Conservation (phyloP, 2,888 invertebrate species). For the Mamestra brassicae region DNA sequence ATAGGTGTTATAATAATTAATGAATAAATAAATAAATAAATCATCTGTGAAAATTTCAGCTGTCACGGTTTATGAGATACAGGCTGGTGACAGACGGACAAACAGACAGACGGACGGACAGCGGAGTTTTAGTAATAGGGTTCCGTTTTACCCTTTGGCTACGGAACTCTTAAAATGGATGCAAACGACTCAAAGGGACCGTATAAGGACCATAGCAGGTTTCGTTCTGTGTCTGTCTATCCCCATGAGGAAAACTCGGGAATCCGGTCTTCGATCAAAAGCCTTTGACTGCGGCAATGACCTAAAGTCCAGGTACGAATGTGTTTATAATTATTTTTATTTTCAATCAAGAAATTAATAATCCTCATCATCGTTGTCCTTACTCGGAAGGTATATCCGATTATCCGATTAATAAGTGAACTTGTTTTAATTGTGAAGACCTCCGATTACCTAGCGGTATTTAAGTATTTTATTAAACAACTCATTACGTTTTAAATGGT, state of each 20-base stretch:
- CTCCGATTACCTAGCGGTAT: slow-evolving; percentile 57
- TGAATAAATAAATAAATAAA: no score
- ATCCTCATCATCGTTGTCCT: slow-evolving; percentile 31
- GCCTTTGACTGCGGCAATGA: slow-evolving; percentile 1
- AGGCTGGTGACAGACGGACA: no score
- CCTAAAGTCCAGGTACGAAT: slow-evolving; percentile 14
- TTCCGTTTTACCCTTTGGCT: no score
- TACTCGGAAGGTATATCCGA: slow-evolving; percentile 47
- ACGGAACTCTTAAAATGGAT: no score
- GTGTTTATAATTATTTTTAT: slow-evolving; percentile 12
- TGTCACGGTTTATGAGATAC: no score
- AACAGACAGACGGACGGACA: no score
- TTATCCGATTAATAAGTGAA: slow-evolving; percentile 21
- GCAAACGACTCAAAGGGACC: not conserved
- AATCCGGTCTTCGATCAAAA: slow-evolving; percentile 1
- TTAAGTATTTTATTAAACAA: slow-evolving; percentile 43
- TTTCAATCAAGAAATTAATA: slow-evolving; percentile 38
- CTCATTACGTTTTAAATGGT: slow-evolving; percentile 47
- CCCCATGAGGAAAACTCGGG: no score
- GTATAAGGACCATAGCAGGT: no score
- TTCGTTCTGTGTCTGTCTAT: no score
- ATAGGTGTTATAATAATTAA: no score
- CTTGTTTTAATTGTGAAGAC: slow-evolving; percentile 56
- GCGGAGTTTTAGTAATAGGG: no score
- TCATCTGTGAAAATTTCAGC: no score